These are phyloP conservation scores for Micrastur ruficollis DNA, from an alignment of 2,797 vertebrate species.

Conservation along the genomic window DNA sequence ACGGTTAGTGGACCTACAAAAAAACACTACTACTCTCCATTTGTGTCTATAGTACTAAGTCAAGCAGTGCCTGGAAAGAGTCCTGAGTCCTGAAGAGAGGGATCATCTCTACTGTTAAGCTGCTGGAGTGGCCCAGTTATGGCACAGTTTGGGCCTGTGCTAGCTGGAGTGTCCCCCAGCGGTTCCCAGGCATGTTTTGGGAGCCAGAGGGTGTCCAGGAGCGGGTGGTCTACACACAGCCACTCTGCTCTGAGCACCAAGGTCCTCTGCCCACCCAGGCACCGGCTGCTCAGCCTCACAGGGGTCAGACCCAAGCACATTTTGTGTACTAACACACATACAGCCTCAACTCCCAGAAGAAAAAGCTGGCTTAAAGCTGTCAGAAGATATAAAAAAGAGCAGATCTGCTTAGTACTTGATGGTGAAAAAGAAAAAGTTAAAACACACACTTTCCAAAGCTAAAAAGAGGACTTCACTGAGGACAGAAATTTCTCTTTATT, in stretches of 20 bases:
- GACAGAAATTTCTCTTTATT: background rate
- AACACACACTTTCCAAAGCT: background rate
- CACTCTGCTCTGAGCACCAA: rapidly evolving
- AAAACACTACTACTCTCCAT: background rate
- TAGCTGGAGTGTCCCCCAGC: background rate
- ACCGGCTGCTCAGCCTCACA: rapidly evolving
- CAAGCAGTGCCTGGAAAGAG: background rate
- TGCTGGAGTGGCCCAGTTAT: background rate
- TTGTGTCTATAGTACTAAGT: background rate
- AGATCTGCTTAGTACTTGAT: background rate
- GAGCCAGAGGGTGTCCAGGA: background rate
- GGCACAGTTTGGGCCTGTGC: background rate
- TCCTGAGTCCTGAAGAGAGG: background rate
- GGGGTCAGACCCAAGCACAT: background rate
- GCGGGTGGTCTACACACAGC: rapidly evolving
- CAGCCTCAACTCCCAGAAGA: background rate
- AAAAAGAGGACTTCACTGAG: background rate
- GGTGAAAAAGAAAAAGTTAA: background rate
- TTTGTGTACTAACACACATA: background rate
- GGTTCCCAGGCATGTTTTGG: background rate
- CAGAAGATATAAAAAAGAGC: background rate
- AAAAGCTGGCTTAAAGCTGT: background rate
- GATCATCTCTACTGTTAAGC: background rate
- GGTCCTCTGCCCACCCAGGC: background rate
- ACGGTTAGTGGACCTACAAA: background rate